Conservation (phyloP, 2,888 invertebrate species). For the Dugesia japonica region DNA sequence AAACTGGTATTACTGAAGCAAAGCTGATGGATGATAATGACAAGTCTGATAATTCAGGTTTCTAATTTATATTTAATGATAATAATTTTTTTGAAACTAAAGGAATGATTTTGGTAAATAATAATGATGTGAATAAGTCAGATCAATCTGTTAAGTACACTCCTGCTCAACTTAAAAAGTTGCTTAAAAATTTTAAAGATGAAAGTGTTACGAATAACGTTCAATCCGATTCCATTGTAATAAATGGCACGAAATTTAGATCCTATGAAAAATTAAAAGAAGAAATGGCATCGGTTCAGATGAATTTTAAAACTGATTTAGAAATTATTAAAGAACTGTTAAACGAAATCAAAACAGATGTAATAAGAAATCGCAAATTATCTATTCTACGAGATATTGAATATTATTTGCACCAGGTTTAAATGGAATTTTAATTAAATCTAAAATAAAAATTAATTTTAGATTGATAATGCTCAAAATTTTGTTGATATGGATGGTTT, state of each 20-base stretch:
- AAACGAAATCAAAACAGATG: neutral
- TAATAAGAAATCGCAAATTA: neutral
- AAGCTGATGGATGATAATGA: constrained; percentile 52
- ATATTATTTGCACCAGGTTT: neutral
- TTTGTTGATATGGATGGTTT: neutral
- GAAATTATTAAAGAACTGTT: neutral
- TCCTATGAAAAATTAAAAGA: neutral
- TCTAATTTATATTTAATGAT: neutral
- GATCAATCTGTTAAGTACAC: neutral
- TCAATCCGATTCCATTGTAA: neutral
- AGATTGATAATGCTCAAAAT: neutral
- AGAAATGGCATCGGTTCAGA: neutral
- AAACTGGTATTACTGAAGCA: constrained; percentile 61
- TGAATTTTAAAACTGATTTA: neutral
- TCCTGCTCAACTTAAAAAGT: neutral
- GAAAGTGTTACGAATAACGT: no score
- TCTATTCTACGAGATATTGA: neutral
- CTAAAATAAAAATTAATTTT: no score
- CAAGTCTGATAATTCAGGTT: neutral
- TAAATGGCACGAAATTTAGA: neutral
- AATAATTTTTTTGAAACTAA: no score
- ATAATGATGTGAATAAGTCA: neutral
- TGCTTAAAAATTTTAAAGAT: neutral
- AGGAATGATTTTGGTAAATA: neutral
- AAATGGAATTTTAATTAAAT: neutral